Evolutionary conservation across 2,888 invertebrate species (phyloP), one percentile per base, ranked within the genome.

Genomic region (Smittia sp.): DNA sequence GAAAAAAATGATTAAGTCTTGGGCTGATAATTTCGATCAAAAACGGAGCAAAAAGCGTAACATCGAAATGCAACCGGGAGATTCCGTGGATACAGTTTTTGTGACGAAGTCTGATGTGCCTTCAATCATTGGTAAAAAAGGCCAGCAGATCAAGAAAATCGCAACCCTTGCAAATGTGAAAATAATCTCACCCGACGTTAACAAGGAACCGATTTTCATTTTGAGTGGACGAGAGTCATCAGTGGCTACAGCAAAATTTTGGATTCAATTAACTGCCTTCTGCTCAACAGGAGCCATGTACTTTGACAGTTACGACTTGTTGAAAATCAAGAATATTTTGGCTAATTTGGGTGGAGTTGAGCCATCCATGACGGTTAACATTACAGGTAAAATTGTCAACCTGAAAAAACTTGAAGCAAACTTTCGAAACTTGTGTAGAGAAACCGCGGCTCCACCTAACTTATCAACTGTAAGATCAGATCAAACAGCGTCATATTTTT

Each of bases 161-260:
- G 39, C 39, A 39, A 22, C 0, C 0, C 11, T 41, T 0, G n/a
- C 68, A 41, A 18, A 68, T n/a, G 68, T 68, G 2, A 68, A 24
- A 25, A 25, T 68, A 6, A 68, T 68, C 1, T 41, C 41, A 20
- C 68, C 68, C 0, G 68, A 68, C 41, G 46, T 22, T 1, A 68
- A 68, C 24, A 68, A 68, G 22, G 41, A 41, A 41, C 41, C 68
- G 15, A 68, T 68, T 68, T 68, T 68, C 22, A 68, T 68, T 15
- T 20, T 68, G 7, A 46, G 9, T 68, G 68, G 68, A 4, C 1
- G n/a, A 15, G 25, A 41, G 1, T 46, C 18, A 2, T 41, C 39
- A n/a, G 22, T 68, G 11, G 25, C 41, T 20, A 15, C 11, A 18
- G 39, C 39, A 13, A 15, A 41, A 13, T 24, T 68, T n/a, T 41